Evolutionary conservation across 1,140 invertebrate genomes (phyloP).

Genomic region (Lethrus apterus): DNA sequence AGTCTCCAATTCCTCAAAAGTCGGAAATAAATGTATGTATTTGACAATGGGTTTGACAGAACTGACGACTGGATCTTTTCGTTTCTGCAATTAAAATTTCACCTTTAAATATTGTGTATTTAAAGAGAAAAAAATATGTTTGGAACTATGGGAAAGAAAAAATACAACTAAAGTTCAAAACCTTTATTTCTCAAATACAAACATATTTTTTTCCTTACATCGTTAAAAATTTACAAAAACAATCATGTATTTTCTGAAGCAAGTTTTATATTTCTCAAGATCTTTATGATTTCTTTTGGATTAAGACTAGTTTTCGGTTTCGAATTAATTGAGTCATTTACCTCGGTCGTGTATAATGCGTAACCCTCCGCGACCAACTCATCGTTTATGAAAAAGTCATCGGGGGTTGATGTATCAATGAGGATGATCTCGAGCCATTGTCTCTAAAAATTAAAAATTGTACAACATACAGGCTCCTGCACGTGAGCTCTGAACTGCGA

Average conservation of each 20-base stretch:
- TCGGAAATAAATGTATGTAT: slow-evolving; percentile 12
- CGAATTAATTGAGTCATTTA: slow-evolving; percentile 25
- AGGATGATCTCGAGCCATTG: slow-evolving; percentile 26
- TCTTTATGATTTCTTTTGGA: slow-evolving; percentile 1
- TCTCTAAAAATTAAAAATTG: slow-evolving; percentile 18
- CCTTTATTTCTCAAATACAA: neutral
- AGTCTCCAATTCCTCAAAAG: slow-evolving; percentile 8
- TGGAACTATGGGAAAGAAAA: neutral
- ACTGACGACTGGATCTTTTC: neutral
- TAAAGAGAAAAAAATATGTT: slow-evolving; percentile 1
- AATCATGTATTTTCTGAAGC: too few species aligned
- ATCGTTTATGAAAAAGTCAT: slow-evolving; percentile 30
- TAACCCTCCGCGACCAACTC: slow-evolving; percentile 23
- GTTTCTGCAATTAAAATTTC: too few species aligned
- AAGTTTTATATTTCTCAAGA: too few species aligned
- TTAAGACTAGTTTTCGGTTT: slow-evolving; percentile 1
- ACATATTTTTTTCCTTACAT: slow-evolving; percentile 1
- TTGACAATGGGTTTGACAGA: neutral
- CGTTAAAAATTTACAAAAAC: too few species aligned
- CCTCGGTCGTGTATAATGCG: slow-evolving; percentile 25
- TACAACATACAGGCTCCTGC: slow-evolving; percentile 1
- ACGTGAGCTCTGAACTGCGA: too few species aligned
- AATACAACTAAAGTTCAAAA: neutral
- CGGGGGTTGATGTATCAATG: slow-evolving; percentile 25
- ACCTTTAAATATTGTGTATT: too few species aligned